phyloP scores from a whole-genome alignment of 2,888 invertebrate species.

The Calameuta filiformis region DNA sequence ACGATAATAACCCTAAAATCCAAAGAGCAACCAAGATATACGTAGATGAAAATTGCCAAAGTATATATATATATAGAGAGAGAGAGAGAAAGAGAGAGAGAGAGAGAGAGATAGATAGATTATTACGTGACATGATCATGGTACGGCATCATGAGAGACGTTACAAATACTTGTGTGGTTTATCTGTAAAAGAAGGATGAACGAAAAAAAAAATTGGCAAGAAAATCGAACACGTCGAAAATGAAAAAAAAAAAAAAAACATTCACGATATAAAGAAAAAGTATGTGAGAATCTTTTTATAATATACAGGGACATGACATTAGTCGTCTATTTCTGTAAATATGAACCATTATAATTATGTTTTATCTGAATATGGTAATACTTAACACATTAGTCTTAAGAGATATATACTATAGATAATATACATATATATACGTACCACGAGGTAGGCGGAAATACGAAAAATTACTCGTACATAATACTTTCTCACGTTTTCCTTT shows the following conservation, averaged over 20 bases:
- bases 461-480: not conserved
- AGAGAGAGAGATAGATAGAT: not conserved
- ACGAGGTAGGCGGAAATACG: not conserved
- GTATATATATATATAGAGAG: not conserved
- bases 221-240: not conserved
- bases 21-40: not conserved
- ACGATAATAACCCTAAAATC: not conserved
- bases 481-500: conserved; percentile 4
- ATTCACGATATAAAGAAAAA: not conserved
- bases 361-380: not conserved
- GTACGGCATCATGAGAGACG: not conserved
- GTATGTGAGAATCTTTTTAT: not conserved
- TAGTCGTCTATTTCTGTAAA: not conserved
- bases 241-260: not conserved
- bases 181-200: not conserved
- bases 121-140: not conserved
- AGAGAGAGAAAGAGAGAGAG: too few species aligned
- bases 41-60: not conserved
- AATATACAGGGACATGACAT: not conserved
- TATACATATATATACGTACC: not conserved
- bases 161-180: not conserved
- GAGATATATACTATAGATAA: not conserved
- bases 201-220: not conserved
- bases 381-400: not conserved
- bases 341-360: not conserved